Base-by-base conservation (phyloP, 2,113 vertebrate genomes). In the Kobus ellipsiprymnus region DNA sequence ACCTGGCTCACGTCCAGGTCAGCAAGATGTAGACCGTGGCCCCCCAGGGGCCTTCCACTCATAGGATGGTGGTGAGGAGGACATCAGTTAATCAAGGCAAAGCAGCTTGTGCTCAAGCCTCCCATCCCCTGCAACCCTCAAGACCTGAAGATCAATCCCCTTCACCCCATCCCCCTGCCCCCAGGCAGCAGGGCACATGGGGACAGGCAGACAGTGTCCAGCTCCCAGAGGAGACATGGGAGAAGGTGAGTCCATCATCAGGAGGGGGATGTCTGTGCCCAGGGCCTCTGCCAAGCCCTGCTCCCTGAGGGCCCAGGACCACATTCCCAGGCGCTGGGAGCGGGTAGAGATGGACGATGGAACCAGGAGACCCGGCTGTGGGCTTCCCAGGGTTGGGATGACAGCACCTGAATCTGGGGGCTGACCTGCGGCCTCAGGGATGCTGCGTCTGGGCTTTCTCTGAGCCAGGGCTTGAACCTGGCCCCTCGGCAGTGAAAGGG, bases 261-360 rank as follows among this genome's bases (percentile, higher is more conserved):
- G 71, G 36, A 77, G 27, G 36, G 36, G 67, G 36, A 6, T 25
- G 36, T 44, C 21, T 44, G 12, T 74, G 71, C 36, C 36, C 71
- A 44, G 36, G 71, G 71, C 36, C 1, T 74, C 71, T 74, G 21
- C 36, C 23, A 44, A 74, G 71, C 71, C 71, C 71, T 74, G 71
- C 23, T 44, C 36, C 36, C 36, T 6, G 1, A 27, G 71, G 71
- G n/a, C 21, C 21, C 9, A 27, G 36, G 71, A 74, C 36, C 36
- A 23, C 12, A 14, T 44, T 11, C 21, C 64, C 0, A 4, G n/a
- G n/a, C 1, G 1, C 19, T 71, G 64, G 64, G 17, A 71, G n/a
- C 9, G 64, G 9, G 17, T 36, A 36, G 9, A n/a, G n/a, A 36
- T 74, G 21, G 71, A 25, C 44, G 36, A 44, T 0, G 5, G 71